Evolutionary conservation across 2,888 invertebrate genomes (phyloP), one percentile per base, ranked within the genome.

Genomic region (Spilosoma lubricipeda): DNA sequence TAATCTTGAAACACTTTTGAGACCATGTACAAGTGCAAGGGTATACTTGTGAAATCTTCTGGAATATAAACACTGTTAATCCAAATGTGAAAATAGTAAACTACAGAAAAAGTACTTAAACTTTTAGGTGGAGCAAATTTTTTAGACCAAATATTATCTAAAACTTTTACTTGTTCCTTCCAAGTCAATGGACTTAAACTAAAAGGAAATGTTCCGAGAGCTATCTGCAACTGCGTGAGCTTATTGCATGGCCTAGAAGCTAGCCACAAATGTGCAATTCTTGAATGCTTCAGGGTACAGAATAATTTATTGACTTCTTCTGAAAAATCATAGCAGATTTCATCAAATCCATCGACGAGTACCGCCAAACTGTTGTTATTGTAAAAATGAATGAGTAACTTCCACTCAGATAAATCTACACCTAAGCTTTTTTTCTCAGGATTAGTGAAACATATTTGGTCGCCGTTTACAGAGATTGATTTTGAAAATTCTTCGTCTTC

Each of bases 271-370:
- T 78, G 69, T n/a, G 72, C 36, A 59, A 78, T 42, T 42, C 75
- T 82, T 1, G 80, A 81, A 0, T 42, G 70, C 39, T 74, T 78
- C 8, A 85, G 72, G 4, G 73, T 65, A 73, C 74, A 70, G 23
- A 81, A 67, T 70, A 85, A 63, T 59, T 80, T 56, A 23, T 80
- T 73, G 48, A 80, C 77, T 39, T 77, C 74, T 33, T 68, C 42
- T 18, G 77, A 70, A 56, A 75, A 85, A 72, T 84, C 79, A 1
- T 84, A 84, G 73, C 80, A 82, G 64, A 85, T 84, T 80, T 85
- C 85, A 77, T 85, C 85, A 76, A 84, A 84, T 64, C 85, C 84
- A 67, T 85, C 85, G 15, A 85, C 75, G 45, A 85, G 42, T 15
- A 82, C 39, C 9, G 36, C 76, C 23, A 83, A 65, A 23, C 76